These are phyloP conservation scores for Pantala flavescens DNA, from an alignment of 1,140 invertebrate species.

Conservation along the genomic window DNA sequence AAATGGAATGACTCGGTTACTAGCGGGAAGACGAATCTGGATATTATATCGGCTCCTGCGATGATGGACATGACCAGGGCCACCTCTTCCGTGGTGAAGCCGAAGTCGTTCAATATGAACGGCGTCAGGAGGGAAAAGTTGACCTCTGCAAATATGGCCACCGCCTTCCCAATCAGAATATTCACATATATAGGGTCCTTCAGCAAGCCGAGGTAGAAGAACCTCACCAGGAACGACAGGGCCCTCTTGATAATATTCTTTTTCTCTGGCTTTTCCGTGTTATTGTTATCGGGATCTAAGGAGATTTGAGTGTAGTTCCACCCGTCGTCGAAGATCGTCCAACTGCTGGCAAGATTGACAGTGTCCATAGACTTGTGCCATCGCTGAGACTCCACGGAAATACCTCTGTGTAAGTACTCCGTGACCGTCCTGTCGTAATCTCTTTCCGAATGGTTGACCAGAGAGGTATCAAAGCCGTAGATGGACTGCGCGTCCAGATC, in stretches of 20 bases:
- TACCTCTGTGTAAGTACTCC: not conserved
- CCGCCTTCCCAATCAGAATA: constrained; percentile 52
- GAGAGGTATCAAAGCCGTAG: constrained; percentile 27
- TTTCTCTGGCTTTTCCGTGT: not conserved
- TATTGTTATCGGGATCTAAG: too few relatives aligned
- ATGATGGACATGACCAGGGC: constrained; percentile 48
- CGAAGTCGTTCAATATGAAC: constrained; percentile 51
- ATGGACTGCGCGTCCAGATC: constrained; percentile 31
- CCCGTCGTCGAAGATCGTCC: constrained; percentile 28
- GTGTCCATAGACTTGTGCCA: constrained; percentile 19
- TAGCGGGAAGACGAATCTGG: constrained; percentile 46
- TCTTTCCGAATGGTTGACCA: not conserved
- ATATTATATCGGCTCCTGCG: constrained; percentile 45
- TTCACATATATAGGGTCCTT: constrained; percentile 53
- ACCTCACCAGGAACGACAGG: constrained; percentile 30
- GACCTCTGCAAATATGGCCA: constrained; percentile 54
- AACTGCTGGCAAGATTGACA: constrained; percentile 29
- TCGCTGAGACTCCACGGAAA: not conserved
- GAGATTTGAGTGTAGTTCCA: not conserved
- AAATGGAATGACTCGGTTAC: constrained; percentile 51
- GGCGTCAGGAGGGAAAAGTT: constrained; percentile 55
- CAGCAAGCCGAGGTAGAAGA: constrained; percentile 55
- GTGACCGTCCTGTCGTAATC: not conserved
- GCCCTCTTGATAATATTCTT: constrained; percentile 29
- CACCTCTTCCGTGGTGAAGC: constrained; percentile 43